Evolutionary conservation across 2,113 vertebrate genomes (phyloP).

Genomic region (Neolamprologus longior): DNA sequence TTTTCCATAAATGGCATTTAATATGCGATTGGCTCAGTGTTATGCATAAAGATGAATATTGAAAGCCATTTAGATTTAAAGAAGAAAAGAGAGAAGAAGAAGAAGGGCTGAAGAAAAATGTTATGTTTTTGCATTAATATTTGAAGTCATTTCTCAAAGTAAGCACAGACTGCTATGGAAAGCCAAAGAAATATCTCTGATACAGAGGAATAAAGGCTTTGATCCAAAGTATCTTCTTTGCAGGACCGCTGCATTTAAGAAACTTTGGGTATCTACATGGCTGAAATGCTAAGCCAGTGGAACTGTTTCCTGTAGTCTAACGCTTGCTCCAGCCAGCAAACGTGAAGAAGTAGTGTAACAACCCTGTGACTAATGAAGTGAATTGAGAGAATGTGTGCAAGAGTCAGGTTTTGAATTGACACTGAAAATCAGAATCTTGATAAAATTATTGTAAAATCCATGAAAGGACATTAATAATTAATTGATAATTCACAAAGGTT

Average conservation of each 20-base stretch:
- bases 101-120: neutral
- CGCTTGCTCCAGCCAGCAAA: slow-evolving; percentile 71
- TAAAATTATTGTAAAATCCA: neutral
- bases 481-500: neutral
- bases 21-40: neutral
- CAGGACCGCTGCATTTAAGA: slow-evolving; percentile 4
- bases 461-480: neutral
- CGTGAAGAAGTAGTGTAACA: slow-evolving; percentile 63
- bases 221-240: slow-evolving; percentile 19
- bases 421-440: neutral
- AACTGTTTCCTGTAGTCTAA: slow-evolving; percentile 73
- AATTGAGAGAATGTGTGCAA: slow-evolving; percentile 33
- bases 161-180: neutral
- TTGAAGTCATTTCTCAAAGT: neutral
- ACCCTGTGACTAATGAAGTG: slow-evolving; percentile 64
- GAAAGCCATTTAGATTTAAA: neutral
- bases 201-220: neutral
- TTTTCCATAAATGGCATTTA: neutral
- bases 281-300: slow-evolving; percentile 6
- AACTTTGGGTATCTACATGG: neutral
- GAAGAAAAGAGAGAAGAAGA: neutral
- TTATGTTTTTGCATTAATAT: neutral
- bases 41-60: neutral
- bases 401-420: neutral
- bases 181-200: slow-evolving; percentile 1